Evolutionary conservation across 2,888 invertebrate genomes (phyloP).

Genomic region (Drosophila paranaensis): DNA sequence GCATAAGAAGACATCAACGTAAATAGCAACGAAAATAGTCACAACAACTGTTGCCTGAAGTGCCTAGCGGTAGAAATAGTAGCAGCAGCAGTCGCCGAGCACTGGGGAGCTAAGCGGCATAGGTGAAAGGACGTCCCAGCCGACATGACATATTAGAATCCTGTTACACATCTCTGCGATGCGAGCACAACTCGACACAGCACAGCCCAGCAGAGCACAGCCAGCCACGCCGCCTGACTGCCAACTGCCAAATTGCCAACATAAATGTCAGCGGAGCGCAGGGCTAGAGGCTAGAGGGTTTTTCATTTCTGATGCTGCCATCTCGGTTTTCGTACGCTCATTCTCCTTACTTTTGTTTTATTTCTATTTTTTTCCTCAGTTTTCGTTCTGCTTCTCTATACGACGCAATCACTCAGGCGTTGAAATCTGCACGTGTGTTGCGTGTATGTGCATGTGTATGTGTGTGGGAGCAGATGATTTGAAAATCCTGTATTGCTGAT

Average conservation of each 20-base stretch:
- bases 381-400: conserved; percentile 63
- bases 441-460: conserved; percentile 28
- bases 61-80: conserved; percentile 28
- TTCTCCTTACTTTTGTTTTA: conserved; percentile 35
- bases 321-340: conserved; percentile 20
- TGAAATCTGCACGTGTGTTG: conserved; percentile 66
- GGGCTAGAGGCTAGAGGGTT: conserved; percentile 69
- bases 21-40: conserved; percentile 67
- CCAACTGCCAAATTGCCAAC: conserved; percentile 80
- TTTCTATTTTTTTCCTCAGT: conserved; percentile 31
- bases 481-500: conserved; percentile 77
- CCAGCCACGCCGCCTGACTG: conserved; percentile 66
- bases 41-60: conserved; percentile 63
- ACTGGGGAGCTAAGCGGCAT: conserved; percentile 27
- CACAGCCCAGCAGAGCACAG: conserved; percentile 34
- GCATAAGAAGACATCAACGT: conserved; percentile 59
- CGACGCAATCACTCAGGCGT: conserved; percentile 78
- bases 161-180: conserved; percentile 63
- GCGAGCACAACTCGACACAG: conserved; percentile 27
- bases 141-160: conserved; percentile 80
- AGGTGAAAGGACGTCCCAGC: conserved; percentile 74
- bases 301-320: conserved; percentile 75
- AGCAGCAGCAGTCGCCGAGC: conserved; percentile 14
- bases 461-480: conserved; percentile 64
- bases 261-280: conserved; percentile 76